Conservation (phyloP, 1,140 invertebrate genomes). For the Bombus superbus region DNA sequence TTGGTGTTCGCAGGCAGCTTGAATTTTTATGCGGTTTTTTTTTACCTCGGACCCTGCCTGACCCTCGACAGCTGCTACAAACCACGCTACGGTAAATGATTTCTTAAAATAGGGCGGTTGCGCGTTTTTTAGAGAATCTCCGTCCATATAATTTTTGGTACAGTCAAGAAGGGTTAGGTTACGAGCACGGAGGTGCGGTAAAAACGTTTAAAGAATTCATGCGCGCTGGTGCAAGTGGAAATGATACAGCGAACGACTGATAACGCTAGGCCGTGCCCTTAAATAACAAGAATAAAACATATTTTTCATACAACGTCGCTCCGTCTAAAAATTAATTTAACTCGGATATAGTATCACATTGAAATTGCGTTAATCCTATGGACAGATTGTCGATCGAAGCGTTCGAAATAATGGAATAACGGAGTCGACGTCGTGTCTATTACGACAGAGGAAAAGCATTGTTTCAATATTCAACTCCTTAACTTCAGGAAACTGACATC, state of each 20-base stretch:
- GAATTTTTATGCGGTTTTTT: background rate
- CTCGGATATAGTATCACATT: background rate
- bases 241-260: background rate
- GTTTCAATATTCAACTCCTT: background rate
- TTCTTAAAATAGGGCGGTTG: background rate
- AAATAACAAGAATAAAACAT: background rate
- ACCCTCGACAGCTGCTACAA: background rate
- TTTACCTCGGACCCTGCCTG: background rate
- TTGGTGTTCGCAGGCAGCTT: background rate
- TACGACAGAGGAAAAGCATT: background rate
- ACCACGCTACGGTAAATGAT: background rate
- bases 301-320: too few species aligned
- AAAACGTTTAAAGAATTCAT: background rate
- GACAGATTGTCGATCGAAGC: background rate
- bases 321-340: conserved; percentile 9
- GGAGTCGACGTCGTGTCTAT: too few species aligned
- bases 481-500: background rate
- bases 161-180: background rate
- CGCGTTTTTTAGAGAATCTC: background rate
- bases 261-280: background rate
- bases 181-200: background rate
- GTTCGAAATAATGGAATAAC: conserved; percentile 6
- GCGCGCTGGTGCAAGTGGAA: background rate
- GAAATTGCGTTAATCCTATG: background rate
- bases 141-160: background rate